These are phyloP conservation scores for Spodoptera litura DNA, from an alignment of 1,140 invertebrate species.

Conservation along the genomic window DNA sequence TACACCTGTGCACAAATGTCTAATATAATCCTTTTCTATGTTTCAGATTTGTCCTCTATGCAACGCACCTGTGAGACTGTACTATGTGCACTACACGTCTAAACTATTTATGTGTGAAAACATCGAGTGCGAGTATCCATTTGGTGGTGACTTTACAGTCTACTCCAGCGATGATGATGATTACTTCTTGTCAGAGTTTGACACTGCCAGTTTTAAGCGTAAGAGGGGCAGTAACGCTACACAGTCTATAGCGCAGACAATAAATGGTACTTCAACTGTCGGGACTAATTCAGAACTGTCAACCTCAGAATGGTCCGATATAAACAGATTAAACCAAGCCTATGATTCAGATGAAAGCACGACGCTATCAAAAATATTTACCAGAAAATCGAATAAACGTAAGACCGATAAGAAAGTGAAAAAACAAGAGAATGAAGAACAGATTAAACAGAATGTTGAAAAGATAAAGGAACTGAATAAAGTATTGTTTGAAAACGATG, in stretches of 20 bases:
- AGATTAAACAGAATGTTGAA: slow-evolving; percentile 47
- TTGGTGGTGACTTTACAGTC: slow-evolving; percentile 69
- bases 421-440: slow-evolving; percentile 14
- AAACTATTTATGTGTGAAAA: slow-evolving; percentile 78
- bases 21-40: neutral
- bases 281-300: slow-evolving; percentile 54
- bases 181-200: neutral
- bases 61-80: slow-evolving; percentile 63
- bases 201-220: neutral
- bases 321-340: slow-evolving; percentile 62
- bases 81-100: slow-evolving; percentile 73
- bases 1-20: too few relatives aligned
- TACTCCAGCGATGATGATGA: slow-evolving; percentile 60
- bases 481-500: slow-evolving; percentile 50
- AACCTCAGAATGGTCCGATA: slow-evolving; percentile 62
- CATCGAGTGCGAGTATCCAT: slow-evolving; percentile 75
- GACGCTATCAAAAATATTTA: slow-evolving; percentile 1
- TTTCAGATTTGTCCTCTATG: slow-evolving; percentile 76
- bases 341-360: slow-evolving; percentile 62
- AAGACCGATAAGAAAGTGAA: neutral
- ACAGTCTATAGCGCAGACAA: too few relatives aligned
- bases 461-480: slow-evolving; percentile 60
- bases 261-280: slow-evolving; percentile 34
- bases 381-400: slow-evolving; percentile 1
- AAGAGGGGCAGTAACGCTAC: neutral